Evolutionary conservation across 1,140 invertebrate genomes (phyloP).

Genomic region (Pogonognathellus flavescens): DNA sequence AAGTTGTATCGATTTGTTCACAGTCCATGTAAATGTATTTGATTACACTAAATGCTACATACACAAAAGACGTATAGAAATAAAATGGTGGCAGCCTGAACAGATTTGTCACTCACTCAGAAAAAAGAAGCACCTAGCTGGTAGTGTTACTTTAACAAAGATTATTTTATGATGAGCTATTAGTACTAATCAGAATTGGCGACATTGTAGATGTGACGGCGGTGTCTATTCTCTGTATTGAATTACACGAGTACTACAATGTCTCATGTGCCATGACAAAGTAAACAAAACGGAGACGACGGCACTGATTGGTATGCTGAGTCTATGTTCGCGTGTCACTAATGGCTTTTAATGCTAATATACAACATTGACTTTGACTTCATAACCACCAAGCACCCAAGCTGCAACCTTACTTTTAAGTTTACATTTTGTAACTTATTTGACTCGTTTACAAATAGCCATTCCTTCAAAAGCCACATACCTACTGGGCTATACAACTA

Average conservation of each 20-base stretch:
- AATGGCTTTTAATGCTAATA: slow-evolving; percentile 42
- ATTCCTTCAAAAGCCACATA: background rate
- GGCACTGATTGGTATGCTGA: slow-evolving; percentile 37
- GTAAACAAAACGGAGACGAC: slow-evolving; percentile 3
- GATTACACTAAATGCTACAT: too few relatives aligned
- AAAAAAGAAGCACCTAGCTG: too few relatives aligned
- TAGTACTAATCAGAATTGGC: slow-evolving; percentile 5
- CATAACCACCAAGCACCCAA: slow-evolving; percentile 34
- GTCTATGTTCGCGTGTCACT: slow-evolving; percentile 44
- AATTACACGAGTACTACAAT: background rate
- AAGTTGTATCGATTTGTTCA: too few relatives aligned
- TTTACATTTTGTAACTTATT: slow-evolving; percentile 35
- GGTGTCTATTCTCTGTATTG: background rate
- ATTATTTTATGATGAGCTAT: background rate
- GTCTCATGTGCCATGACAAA: slow-evolving; percentile 13
- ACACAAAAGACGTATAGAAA: too few relatives aligned
- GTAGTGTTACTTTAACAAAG: background rate
- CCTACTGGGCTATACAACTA: too few relatives aligned
- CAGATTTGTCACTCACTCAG: too few relatives aligned
- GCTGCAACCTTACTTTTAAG: slow-evolving; percentile 13
- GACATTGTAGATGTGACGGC: slow-evolving; percentile 1
- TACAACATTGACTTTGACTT: slow-evolving; percentile 49
- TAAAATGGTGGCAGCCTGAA: too few relatives aligned
- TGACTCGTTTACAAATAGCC: slow-evolving; percentile 13
- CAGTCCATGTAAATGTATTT: too few relatives aligned